phyloP scores from a whole-genome alignment of 2,113 vertebrate species.

The Sardina pilchardus region DNA sequence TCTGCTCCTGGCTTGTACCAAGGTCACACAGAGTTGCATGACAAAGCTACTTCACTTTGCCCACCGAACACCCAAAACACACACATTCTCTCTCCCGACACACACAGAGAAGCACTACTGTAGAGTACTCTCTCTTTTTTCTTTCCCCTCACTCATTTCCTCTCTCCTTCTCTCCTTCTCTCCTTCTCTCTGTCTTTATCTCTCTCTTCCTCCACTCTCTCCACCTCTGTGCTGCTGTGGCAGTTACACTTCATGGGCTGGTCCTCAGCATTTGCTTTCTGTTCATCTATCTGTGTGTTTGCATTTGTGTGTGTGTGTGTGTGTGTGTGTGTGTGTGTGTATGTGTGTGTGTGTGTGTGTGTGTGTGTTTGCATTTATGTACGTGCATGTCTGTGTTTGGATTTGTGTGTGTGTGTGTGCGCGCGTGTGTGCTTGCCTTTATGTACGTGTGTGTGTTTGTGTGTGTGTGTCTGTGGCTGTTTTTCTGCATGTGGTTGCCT shows the following conservation, averaged over 20 bases:
- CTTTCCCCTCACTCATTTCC: neutral
- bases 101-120: neutral
- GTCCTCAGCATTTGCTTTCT: neutral
- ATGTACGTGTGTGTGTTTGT: neutral
- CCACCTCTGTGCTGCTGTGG: constrained; percentile 27
- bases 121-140: constrained; percentile 1
- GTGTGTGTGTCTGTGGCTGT: neutral
- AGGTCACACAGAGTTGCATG: constrained; percentile 46
- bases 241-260: constrained; percentile 41
- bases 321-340: neutral
- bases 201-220: constrained; percentile 16
- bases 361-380: too few relatives aligned
- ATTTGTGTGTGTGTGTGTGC: constrained; percentile 20
- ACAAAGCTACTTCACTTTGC: constrained; percentile 31
- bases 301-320: neutral
- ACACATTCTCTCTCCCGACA: neutral
- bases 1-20: constrained; percentile 28
- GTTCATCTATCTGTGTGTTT: too few relatives aligned
- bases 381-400: neutral
- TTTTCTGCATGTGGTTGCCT: neutral
- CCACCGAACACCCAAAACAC: neutral
- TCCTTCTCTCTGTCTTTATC: neutral
- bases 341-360: neutral
- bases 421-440: neutral
- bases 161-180: neutral